phyloP scores from a whole-genome alignment of 2,888 invertebrate genomes.

The Pollenia labialis region DNA sequence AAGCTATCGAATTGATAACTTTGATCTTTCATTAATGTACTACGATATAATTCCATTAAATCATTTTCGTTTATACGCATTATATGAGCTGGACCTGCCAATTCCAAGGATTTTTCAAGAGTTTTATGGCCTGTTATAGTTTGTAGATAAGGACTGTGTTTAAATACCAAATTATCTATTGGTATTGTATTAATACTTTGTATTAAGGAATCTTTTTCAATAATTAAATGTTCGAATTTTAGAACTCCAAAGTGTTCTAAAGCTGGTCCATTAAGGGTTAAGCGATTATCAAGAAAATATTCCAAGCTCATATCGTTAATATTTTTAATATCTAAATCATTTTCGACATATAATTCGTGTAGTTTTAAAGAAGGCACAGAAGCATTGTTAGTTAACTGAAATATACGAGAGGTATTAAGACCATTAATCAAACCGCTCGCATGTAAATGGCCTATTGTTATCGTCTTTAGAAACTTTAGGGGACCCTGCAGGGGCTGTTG shows the following conservation, averaged over 20 bases:
- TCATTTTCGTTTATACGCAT: constrained; percentile 78
- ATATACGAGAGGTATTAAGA: constrained; percentile 71
- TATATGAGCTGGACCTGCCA: constrained; percentile 79
- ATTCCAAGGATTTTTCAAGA: constrained; percentile 75
- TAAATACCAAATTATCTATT: constrained; percentile 77
- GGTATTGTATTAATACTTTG: constrained; percentile 79
- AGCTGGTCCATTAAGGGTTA: constrained; percentile 77
- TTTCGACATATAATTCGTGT: constrained; percentile 71
- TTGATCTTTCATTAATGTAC: constrained; percentile 77
- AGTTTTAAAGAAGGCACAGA: constrained; percentile 76
- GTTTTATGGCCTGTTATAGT: constrained; percentile 77
- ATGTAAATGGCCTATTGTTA: constrained; percentile 73
- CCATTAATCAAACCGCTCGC: constrained; percentile 78
- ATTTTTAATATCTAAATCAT: constrained; percentile 74
- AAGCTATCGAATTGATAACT: constrained; percentile 79
- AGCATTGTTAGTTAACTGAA: constrained; percentile 58
- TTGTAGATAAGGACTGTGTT: constrained; percentile 76
- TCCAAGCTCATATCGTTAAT: constrained; percentile 79
- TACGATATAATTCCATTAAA: constrained; percentile 78
- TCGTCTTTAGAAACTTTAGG: constrained; percentile 76
- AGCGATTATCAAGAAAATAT: constrained; percentile 79
- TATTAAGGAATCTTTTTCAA: constrained; percentile 76
- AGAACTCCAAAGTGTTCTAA: constrained; percentile 80
- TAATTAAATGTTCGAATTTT: constrained; percentile 78
- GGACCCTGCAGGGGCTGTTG: constrained; percentile 75